A percentile compares a stretch with the other conserved stretches of the same genome.
Conservation (phyloP, 1,140 invertebrate species). For the Zaprionus taronus region DNA sequence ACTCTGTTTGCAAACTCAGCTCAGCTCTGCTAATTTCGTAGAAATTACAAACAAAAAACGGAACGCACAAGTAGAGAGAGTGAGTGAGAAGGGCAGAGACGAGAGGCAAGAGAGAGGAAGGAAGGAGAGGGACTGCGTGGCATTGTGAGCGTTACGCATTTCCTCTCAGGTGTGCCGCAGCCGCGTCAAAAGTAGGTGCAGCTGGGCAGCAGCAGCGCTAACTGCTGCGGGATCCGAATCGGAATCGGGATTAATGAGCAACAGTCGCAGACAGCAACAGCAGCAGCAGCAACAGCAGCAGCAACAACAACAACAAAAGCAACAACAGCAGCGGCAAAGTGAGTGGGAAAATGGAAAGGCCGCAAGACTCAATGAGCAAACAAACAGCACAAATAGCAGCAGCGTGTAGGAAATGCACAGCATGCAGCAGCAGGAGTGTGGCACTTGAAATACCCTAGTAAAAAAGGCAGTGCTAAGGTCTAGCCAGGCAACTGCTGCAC, state of each 20-base stretch:
- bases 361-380: slow-evolving; percentile 52
- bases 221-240: slow-evolving; percentile 18
- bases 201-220: slow-evolving; percentile 41
- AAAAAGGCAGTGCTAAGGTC: not conserved
- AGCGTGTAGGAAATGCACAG: slow-evolving; percentile 46
- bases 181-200: slow-evolving; percentile 70
- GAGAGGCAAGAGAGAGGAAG: not conserved
- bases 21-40: slow-evolving; percentile 57
- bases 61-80: not conserved
- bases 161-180: slow-evolving; percentile 72
- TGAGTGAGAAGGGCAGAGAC: not conserved
- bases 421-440: not conserved
- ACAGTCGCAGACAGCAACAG: slow-evolving; percentile 63
- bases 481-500: not conserved
- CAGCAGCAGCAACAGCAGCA: slow-evolving; percentile 11
- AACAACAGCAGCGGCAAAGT: slow-evolving; percentile 53
- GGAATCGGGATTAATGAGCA: slow-evolving; percentile 78
- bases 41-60: slow-evolving; percentile 58
- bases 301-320: slow-evolving; percentile 26
- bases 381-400: slow-evolving; percentile 66
- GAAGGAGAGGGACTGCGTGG: slow-evolving; percentile 7
- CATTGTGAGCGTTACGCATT: slow-evolving; percentile 70
- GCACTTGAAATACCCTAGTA: slow-evolving; percentile 21
- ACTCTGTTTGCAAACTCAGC: slow-evolving; percentile 48
- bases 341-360: slow-evolving; percentile 81